Evolutionary conservation across 2,797 vertebrate genomes (phyloP).

Genomic region (Caiman crocodilus): DNA sequence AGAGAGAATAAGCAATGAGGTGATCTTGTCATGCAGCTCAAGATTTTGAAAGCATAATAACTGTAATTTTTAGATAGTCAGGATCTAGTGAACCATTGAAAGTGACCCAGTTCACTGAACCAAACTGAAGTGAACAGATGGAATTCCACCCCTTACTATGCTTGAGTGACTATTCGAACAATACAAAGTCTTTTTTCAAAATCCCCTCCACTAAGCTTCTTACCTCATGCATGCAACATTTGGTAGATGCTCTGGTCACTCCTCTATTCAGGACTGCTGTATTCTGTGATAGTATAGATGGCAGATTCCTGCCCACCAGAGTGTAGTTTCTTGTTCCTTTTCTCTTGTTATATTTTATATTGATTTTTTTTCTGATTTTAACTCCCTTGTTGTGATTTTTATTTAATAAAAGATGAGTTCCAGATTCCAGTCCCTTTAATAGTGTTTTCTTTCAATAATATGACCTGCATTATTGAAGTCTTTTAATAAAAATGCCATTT

Average conservation of each 20-base stretch:
- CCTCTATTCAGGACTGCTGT: constrained; percentile 30
- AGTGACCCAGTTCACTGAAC: constrained; percentile 84
- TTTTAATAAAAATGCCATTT: not conserved
- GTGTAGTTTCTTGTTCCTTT: not conserved
- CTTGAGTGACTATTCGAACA: constrained; percentile 73
- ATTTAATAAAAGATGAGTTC: not conserved
- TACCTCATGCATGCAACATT: constrained; percentile 37
- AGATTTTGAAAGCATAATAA: constrained; percentile 83
- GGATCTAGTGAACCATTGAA: constrained; percentile 83
- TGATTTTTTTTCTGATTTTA: not conserved
- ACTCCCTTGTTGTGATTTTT: not conserved
- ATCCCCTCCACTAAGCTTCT: constrained; percentile 59
- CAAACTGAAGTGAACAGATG: constrained; percentile 82
- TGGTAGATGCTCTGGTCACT: constrained; percentile 45
- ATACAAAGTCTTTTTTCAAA: constrained; percentile 76
- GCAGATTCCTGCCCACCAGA: not conserved
- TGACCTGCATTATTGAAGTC: not conserved
- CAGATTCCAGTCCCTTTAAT: not conserved
- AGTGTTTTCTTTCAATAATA: not conserved
- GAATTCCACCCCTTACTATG: constrained; percentile 78
- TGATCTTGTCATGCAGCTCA: constrained; percentile 72
- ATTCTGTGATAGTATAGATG: not conserved
- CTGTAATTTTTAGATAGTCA: constrained; percentile 85
- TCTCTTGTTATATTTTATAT: not conserved
- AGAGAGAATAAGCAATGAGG: constrained; percentile 68